phyloP scores from a whole-genome alignment of 2,797 vertebrate species.

The Nyctibius grandis region DNA sequence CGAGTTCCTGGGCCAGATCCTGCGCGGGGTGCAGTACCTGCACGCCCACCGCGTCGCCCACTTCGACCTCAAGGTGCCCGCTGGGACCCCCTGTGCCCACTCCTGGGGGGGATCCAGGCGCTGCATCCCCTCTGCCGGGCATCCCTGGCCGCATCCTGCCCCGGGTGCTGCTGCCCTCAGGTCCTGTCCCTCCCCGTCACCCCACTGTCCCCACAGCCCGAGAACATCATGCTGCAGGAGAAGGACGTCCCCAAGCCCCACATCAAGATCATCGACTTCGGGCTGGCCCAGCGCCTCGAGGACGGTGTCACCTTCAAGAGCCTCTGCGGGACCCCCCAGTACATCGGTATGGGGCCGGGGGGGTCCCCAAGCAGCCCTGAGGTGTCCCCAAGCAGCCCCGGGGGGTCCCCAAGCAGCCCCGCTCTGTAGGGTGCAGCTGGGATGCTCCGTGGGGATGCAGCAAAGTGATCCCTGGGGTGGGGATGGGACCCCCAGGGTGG shows the following conservation, averaged over 20 bases:
- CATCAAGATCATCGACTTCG: slow-evolving; percentile 84
- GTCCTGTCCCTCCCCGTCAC: no score
- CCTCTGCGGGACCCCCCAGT: slow-evolving; percentile 77
- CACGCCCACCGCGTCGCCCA: slow-evolving; percentile 74
- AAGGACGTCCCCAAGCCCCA: slow-evolving; percentile 64
- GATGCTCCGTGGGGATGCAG: no score
- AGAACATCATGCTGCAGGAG: slow-evolving; percentile 84
- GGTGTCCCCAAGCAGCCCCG: no score
- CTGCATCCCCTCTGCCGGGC: neutral
- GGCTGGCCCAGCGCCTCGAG: slow-evolving; percentile 74
- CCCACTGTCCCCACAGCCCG: slow-evolving; percentile 61
- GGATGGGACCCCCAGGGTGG: neutral
- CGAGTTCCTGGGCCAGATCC: slow-evolving; percentile 81
- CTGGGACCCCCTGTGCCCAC: rapidly evolving
- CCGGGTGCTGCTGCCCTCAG: neutral
- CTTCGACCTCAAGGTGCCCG: slow-evolving; percentile 80
- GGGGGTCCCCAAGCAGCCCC: neutral
- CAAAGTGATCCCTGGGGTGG: no score
- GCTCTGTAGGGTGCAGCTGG: neutral
- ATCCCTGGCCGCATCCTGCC: neutral
- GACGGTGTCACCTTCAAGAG: slow-evolving; percentile 74
- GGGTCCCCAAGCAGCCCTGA: neutral
- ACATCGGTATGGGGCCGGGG: slow-evolving; percentile 66
- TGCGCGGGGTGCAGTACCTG: slow-evolving; percentile 73
- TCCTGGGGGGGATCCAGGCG: neutral